These are phyloP conservation scores for Apotomis betuletana DNA, from an alignment of 2,888 invertebrate species.

Conservation along the genomic window DNA sequence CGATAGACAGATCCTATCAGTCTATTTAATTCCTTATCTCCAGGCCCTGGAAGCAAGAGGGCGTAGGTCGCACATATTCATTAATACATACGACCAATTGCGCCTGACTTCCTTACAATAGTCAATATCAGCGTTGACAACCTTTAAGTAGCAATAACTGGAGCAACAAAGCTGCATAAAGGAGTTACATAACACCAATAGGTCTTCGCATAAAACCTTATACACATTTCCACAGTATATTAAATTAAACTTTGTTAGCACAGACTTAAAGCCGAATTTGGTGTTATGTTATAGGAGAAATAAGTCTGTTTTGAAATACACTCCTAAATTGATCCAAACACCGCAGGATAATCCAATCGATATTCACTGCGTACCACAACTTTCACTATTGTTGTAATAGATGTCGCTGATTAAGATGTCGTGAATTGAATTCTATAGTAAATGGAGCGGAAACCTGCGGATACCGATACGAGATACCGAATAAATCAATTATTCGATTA, in stretches of 20 bases:
- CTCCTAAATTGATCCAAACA: slow-evolving; percentile 41
- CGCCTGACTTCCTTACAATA: background rate
- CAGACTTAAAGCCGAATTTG: background rate
- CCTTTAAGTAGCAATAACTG: slow-evolving; percentile 36
- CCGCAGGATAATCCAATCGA: slow-evolving; percentile 48
- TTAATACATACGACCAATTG: background rate
- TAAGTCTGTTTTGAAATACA: background rate
- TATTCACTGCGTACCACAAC: slow-evolving; percentile 47
- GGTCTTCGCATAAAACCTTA: background rate
- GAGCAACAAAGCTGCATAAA: slow-evolving; percentile 40
- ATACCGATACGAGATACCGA: slow-evolving; percentile 42
- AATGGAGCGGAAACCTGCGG: slow-evolving; percentile 57
- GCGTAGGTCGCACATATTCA: background rate
- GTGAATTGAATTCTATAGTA: slow-evolving; percentile 62
- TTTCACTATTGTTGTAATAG: slow-evolving; percentile 41
- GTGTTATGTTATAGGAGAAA: background rate
- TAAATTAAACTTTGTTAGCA: background rate
- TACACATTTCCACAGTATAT: background rate
- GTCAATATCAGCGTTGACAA: slow-evolving; percentile 25
- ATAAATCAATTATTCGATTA: slow-evolving; percentile 48
- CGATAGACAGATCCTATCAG: slow-evolving; percentile 9
- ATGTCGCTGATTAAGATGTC: slow-evolving; percentile 54
- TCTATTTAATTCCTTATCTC: slow-evolving; percentile 20
- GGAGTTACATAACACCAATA: slow-evolving; percentile 44
- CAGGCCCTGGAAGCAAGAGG: background rate